Percentiles rank a stretch among this genome's conserved stretches.
phyloP scores from a whole-genome alignment of 2,113 vertebrate species.

The Corythoichthys haematopterus region DNA sequence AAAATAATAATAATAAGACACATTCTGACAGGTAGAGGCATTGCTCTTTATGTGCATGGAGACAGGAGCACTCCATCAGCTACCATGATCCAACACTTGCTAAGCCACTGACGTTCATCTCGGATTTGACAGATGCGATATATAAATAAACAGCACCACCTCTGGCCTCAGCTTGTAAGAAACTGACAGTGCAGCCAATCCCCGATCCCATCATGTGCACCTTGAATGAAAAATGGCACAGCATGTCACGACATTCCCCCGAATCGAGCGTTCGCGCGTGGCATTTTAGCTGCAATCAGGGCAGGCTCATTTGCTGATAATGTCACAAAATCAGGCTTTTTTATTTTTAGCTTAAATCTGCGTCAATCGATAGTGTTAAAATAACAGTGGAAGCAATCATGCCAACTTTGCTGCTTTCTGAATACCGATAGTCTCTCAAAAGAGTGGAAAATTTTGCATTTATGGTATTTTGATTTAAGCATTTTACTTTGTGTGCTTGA shows the following conservation, averaged over 20 bases:
- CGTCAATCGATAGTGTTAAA: background rate
- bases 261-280: background rate
- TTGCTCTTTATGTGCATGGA: constrained; percentile 23
- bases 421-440: background rate
- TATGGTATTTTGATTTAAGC: background rate
- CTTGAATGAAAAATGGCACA: background rate
- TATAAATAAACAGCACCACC: constrained; percentile 49
- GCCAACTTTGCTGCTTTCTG: background rate
- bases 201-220: background rate
- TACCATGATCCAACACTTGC: constrained; percentile 14
- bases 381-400: background rate
- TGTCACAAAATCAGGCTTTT: constrained; percentile 3
- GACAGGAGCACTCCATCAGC: constrained; percentile 13
- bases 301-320: background rate
- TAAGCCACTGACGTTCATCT: constrained; percentile 43
- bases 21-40: constrained; percentile 31
- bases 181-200: constrained; percentile 24
- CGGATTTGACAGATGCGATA: constrained; percentile 36
- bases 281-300: constrained; percentile 1
- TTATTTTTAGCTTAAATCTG: background rate
- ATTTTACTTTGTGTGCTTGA: background rate
- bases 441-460: background rate
- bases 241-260: background rate
- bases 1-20: constrained; percentile 36
- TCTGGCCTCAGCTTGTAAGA: constrained; percentile 24